Evolutionary conservation across 2,113 vertebrate species (phyloP).

Genomic region (Thamnophis sirtalis): DNA sequence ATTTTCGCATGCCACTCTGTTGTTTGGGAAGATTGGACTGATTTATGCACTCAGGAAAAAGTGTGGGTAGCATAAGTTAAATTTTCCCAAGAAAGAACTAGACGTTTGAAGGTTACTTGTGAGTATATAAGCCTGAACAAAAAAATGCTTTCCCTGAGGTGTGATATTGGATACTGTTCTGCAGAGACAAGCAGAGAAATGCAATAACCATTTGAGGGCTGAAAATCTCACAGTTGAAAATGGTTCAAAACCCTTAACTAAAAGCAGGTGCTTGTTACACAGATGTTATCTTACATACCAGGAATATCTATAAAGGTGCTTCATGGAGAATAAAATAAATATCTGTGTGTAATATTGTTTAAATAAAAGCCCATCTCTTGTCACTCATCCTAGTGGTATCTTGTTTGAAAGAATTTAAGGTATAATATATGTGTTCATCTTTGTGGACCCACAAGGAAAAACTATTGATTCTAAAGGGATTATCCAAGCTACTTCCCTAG

Average conservation of each 20-base stretch:
- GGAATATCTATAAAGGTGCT: slow-evolving; percentile 64
- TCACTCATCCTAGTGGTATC: slow-evolving; percentile 38
- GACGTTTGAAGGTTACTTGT: slow-evolving; percentile 22
- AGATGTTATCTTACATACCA: slow-evolving; percentile 60
- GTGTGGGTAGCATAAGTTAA: slow-evolving; percentile 5
- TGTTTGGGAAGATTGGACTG: neutral
- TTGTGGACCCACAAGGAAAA: neutral
- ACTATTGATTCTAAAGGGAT: neutral
- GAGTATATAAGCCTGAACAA: slow-evolving; percentile 26
- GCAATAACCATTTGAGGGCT: slow-evolving; percentile 49
- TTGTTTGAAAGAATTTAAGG: neutral
- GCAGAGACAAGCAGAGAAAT: slow-evolving; percentile 57
- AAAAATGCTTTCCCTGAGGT: slow-evolving; percentile 40
- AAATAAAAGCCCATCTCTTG: slow-evolving; percentile 40
- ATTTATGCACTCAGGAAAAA: slow-evolving; percentile 1
- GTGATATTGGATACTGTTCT: slow-evolving; percentile 52
- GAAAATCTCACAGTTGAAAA: slow-evolving; percentile 58
- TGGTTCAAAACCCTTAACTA: slow-evolving; percentile 61
- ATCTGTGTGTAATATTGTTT: slow-evolving; percentile 20
- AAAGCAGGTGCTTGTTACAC: slow-evolving; percentile 70
- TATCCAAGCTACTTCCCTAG: neutral
- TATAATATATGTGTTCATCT: neutral
- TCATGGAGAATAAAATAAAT: slow-evolving; percentile 65
- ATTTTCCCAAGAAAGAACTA: slow-evolving; percentile 30
- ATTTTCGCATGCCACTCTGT: slow-evolving; percentile 4